Evolutionary conservation across 2,113 vertebrate genomes (phyloP).

Genomic region (Boulengeromyrus knoepffleri): DNA sequence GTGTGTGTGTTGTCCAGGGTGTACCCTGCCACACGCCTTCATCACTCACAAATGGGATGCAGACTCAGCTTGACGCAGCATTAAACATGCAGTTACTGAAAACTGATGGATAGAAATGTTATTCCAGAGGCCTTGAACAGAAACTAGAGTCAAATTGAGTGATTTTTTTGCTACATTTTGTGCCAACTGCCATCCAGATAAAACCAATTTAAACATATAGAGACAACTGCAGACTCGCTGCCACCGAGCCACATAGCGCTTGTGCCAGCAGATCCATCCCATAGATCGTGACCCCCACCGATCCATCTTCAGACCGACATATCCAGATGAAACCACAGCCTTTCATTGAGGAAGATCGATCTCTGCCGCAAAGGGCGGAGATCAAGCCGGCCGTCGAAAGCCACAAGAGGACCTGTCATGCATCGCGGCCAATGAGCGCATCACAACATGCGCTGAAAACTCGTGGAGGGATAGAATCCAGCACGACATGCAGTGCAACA

Average conservation of each 20-base stretch:
- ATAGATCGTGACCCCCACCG: neutral
- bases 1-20: neutral
- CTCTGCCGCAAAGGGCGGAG: neutral
- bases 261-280: neutral
- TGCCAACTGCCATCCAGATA: neutral
- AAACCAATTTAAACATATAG: neutral
- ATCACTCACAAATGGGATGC: neutral
- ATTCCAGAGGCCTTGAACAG: neutral
- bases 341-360: neutral
- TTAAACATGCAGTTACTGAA: neutral
- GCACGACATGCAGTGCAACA: neutral
- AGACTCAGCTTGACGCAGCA: neutral
- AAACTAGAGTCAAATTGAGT: neutral
- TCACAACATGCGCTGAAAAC: neutral
- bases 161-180: neutral
- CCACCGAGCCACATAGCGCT: neutral
- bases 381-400: neutral
- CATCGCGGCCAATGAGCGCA: neutral
- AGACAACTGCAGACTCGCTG: neutral
- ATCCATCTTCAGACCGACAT: neutral
- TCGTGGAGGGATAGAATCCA: neutral
- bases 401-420: neutral
- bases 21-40: neutral
- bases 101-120: neutral
- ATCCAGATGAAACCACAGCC: neutral